phyloP scores from a whole-genome alignment of 2,888 invertebrate genomes.

The Callyntrura guangdongensis region DNA sequence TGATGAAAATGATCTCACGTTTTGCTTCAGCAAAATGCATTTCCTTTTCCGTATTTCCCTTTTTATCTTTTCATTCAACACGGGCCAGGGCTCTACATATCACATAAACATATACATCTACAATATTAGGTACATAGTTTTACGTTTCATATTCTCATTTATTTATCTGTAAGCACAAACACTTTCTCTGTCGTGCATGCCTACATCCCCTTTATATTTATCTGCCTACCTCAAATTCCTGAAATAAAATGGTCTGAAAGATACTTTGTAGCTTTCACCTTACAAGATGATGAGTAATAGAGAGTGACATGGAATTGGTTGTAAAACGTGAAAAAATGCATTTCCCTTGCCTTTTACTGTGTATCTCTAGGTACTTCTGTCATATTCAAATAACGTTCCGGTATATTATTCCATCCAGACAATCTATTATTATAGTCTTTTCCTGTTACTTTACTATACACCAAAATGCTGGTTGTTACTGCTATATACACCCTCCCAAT shows the following conservation, averaged over 20 bases:
- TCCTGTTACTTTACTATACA: not conserved
- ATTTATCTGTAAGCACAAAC: too few species aligned
- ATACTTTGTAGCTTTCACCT: slow-evolving; percentile 28
- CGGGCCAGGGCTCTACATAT: too few species aligned
- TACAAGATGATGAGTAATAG: slow-evolving; percentile 40
- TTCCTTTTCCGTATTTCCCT: slow-evolving; percentile 21
- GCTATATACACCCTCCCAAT: not conserved
- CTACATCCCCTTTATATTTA: slow-evolving; percentile 3
- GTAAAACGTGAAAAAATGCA: not conserved
- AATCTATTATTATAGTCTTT: not conserved
- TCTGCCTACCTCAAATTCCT: slow-evolving; percentile 14
- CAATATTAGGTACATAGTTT: too few species aligned
- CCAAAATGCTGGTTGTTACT: too few species aligned
- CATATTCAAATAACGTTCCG: not conserved
- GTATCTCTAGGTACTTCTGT: not conserved
- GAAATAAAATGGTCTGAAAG: not conserved
- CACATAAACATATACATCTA: too few species aligned
- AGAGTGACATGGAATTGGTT: slow-evolving; percentile 21
- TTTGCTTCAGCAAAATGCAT: slow-evolving; percentile 25
- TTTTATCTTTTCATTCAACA: slow-evolving; percentile 10
- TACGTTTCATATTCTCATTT: not conserved
- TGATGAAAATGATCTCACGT: slow-evolving; percentile 13
- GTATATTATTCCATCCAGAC: not conserved
- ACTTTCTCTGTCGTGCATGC: not conserved
- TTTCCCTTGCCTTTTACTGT: not conserved